Conservation (phyloP, 2,888 invertebrate species). For the Argyresthia albistria region DNA sequence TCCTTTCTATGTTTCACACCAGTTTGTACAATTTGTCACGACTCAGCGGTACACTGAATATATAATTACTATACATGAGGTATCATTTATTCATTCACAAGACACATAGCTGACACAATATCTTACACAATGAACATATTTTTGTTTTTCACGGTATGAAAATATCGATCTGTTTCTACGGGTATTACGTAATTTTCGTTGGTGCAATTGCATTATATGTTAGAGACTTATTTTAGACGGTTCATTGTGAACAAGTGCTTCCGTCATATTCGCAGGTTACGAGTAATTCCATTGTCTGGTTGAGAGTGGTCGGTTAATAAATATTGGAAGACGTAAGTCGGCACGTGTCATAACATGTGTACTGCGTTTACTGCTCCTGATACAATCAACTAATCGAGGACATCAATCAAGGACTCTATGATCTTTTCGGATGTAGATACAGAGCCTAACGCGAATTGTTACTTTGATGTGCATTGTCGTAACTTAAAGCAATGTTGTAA, state of each 20-base stretch:
- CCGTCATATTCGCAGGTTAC: background rate
- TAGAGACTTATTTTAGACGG: background rate
- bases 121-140: background rate
- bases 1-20: background rate
- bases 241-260: background rate
- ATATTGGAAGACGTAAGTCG: slow-evolving; percentile 1
- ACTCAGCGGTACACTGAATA: background rate
- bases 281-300: background rate
- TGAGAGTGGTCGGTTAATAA: background rate
- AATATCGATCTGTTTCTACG: slow-evolving; percentile 26
- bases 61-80: slow-evolving; percentile 1
- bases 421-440: too few species aligned
- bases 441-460: too few species aligned
- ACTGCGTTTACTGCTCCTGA: background rate
- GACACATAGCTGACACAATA: slow-evolving; percentile 4
- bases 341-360: background rate
- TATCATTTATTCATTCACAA: slow-evolving; percentile 1
- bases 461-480: too few species aligned
- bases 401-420: too few species aligned
- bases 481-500: too few species aligned
- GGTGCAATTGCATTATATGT: background rate
- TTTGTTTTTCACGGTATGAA: slow-evolving; percentile 14
- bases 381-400: too few species aligned
- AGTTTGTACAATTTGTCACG: background rate
- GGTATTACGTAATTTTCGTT: slow-evolving; percentile 13